Evolutionary conservation across 2,888 invertebrate species (phyloP).

Genomic region (Rhaphigaster nebulosa): DNA sequence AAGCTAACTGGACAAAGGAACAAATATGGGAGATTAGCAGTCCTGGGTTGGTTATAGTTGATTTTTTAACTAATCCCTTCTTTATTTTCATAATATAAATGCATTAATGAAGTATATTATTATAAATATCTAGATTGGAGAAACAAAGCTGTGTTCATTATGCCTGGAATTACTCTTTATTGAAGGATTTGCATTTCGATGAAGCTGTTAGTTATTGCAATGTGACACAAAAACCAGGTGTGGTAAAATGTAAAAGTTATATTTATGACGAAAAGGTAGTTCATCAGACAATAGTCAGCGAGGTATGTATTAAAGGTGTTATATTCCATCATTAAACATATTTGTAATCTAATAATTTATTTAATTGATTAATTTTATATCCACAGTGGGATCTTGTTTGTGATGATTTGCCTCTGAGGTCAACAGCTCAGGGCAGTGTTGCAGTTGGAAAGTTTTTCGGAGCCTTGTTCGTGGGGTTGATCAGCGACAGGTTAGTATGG

Average conservation of each 20-base stretch:
- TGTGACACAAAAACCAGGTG: neutral
- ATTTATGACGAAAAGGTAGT: neutral
- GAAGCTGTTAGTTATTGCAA: neutral
- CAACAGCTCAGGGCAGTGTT: neutral
- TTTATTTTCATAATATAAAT: neutral
- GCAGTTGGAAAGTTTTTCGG: neutral
- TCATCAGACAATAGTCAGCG: slow-evolving; percentile 42
- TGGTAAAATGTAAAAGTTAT: slow-evolving; percentile 52
- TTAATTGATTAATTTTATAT: neutral
- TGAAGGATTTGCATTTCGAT: slow-evolving; percentile 37
- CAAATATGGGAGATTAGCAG: neutral
- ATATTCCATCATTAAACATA: neutral
- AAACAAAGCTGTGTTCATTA: neutral
- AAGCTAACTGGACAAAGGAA: neutral
- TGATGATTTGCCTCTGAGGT: neutral
- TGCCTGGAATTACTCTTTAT: neutral
- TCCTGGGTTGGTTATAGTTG: slow-evolving; percentile 52
- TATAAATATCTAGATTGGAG: slow-evolving; percentile 65
- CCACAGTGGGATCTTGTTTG: neutral
- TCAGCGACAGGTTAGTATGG: neutral
- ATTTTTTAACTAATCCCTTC: neutral
- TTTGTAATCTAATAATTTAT: neutral
- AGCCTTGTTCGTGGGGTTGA: neutral
- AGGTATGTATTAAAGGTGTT: slow-evolving; percentile 60
- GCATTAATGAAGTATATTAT: too few relatives aligned